These are phyloP conservation scores for Mylabris sibirica DNA, from an alignment of 2,888 invertebrate species.

Conservation along the genomic window DNA sequence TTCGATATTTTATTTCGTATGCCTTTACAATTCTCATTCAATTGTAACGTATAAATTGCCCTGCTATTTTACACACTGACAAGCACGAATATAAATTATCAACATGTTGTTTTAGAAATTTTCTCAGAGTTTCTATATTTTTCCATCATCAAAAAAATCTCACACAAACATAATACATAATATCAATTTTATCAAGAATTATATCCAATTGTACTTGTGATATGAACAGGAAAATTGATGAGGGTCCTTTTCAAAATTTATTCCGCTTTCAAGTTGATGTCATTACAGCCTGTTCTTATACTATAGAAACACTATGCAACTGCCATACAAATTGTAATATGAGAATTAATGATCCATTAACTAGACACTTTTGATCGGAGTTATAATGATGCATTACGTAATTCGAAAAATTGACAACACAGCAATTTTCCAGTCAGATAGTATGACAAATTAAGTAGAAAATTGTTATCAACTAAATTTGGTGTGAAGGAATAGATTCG, in stretches of 20 bases:
- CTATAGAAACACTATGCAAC: neutral
- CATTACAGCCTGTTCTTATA: neutral
- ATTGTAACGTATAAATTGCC: no score
- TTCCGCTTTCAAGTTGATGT: neutral
- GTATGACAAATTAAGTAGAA: neutral
- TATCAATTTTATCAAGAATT: no score
- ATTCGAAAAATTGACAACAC: neutral
- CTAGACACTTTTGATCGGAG: neutral
- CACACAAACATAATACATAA: neutral
- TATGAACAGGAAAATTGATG: neutral
- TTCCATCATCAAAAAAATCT: no score
- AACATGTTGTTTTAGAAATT: no score
- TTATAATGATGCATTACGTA: neutral
- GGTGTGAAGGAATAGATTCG: no score
- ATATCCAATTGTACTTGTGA: neutral
- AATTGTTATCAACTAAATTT: no score
- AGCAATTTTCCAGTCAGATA: neutral
- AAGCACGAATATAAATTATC: no score
- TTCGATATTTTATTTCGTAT: no score
- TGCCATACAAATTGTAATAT: neutral
- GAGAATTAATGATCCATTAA: neutral
- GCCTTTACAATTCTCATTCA: no score
- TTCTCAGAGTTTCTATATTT: no score
- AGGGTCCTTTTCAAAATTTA: neutral
- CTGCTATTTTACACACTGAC: no score